Conservation (phyloP, 1,140 invertebrate genomes). For the Homarus americanus region DNA sequence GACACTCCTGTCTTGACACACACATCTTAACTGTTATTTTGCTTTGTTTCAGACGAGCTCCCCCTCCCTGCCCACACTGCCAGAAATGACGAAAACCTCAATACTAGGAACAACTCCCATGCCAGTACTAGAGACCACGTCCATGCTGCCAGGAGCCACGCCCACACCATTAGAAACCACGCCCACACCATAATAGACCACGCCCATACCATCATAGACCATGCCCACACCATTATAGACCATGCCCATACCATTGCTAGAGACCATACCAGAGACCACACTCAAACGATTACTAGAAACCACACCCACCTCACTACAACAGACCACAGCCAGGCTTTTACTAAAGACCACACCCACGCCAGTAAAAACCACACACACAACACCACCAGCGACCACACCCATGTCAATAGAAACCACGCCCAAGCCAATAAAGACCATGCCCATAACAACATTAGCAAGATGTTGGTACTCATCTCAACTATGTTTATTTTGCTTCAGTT, state of each 20-base stretch:
- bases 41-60: too few relatives aligned
- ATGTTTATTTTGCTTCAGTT: background rate
- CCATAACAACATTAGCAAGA: constrained; percentile 11
- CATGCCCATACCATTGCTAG: background rate
- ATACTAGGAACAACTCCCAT: background rate
- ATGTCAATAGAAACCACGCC: background rate
- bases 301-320: background rate
- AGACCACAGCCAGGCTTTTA: background rate
- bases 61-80: too few relatives aligned
- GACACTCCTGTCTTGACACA: too few relatives aligned
- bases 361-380: background rate
- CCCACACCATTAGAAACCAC: background rate
- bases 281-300: background rate
- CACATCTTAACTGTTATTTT: too few relatives aligned
- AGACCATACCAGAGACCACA: background rate
- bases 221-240: background rate
- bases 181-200: background rate
- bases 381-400: background rate
- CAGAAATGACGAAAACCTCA: background rate
- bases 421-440: background rate
- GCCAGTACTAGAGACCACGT: background rate
- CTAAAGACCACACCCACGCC: background rate
- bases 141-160: background rate
- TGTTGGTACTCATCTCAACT: background rate
- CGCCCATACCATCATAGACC: background rate